These are phyloP conservation scores for Chiridota heheva DNA, from an alignment of 35 echinoderm and acorn worm species.

Conservation along the genomic window DNA sequence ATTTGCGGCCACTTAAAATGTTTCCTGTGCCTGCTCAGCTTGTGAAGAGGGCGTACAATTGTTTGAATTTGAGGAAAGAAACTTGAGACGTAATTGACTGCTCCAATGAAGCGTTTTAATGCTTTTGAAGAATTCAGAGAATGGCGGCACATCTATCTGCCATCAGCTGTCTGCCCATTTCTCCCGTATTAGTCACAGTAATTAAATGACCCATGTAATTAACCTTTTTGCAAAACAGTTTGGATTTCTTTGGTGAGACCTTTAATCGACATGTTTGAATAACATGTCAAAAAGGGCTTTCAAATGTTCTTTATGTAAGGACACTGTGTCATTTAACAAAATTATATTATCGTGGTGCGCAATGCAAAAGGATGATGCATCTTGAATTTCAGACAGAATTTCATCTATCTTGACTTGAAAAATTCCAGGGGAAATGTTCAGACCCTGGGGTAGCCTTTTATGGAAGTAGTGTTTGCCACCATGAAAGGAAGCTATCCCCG, in stretches of 20 bases:
- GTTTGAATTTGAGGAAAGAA: slow-evolving; percentile 52
- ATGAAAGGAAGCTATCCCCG: slow-evolving; percentile 55
- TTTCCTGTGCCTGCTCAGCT: slow-evolving; percentile 29
- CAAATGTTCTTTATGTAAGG: slow-evolving; percentile 47
- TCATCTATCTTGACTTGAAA: slow-evolving; percentile 46
- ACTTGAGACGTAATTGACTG: slow-evolving; percentile 44
- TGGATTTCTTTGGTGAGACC: slow-evolving; percentile 42
- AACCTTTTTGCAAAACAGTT: slow-evolving; percentile 23
- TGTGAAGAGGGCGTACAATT: slow-evolving; percentile 30
- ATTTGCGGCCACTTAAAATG: slow-evolving; percentile 31
- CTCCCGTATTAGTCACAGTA: slow-evolving; percentile 10
- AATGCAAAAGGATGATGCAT: slow-evolving; percentile 30
- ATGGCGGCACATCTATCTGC: slow-evolving; percentile 15
- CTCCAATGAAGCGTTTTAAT: slow-evolving; percentile 37
- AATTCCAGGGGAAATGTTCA: slow-evolving; percentile 28
- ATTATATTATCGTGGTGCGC: slow-evolving; percentile 59
- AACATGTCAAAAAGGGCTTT: slow-evolving; percentile 28
- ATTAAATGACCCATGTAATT: slow-evolving; percentile 47
- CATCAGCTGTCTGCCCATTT: slow-evolving; percentile 30
- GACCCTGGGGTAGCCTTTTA: slow-evolving; percentile 30
- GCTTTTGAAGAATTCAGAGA: slow-evolving; percentile 25
- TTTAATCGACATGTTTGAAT: slow-evolving; percentile 16
- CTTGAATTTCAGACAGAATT: slow-evolving; percentile 12
- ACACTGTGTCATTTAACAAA: slow-evolving; percentile 36
- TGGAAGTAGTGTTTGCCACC: slow-evolving; percentile 61